These are phyloP conservation scores for Carapus acus DNA, from an alignment of 2,797 vertebrate genomes.

Conservation along the genomic window DNA sequence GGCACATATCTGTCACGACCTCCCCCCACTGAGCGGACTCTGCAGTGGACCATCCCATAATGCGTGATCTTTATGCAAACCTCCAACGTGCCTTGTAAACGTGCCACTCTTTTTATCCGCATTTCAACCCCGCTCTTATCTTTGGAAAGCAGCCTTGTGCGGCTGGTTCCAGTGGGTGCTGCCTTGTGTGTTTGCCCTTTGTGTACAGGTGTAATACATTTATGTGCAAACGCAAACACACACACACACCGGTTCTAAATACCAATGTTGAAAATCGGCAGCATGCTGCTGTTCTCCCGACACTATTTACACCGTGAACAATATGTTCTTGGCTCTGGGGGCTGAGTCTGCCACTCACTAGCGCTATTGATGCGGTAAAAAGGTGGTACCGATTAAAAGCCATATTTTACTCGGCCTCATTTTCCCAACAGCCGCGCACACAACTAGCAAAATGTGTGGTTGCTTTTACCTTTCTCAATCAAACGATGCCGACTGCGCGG, in stretches of 20 bases:
- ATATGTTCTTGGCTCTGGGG: neutral
- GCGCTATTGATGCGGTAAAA: neutral
- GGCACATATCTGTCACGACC: conserved; percentile 50
- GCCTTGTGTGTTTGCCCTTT: conserved; percentile 18
- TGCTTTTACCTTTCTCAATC: conserved; percentile 1
- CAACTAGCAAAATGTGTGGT: neutral
- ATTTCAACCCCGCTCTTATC: conserved; percentile 50
- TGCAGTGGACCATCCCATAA: conserved; percentile 56
- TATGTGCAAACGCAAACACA: neutral
- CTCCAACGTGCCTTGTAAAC: conserved; percentile 56
- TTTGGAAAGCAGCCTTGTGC: conserved; percentile 27
- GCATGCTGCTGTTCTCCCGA: conserved; percentile 7
- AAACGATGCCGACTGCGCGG: neutral
- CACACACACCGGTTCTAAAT: conserved; percentile 1
- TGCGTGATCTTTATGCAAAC: conserved; percentile 62
- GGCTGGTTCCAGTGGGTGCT: conserved; percentile 14
- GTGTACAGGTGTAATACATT: conserved; percentile 6
- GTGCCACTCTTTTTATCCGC: conserved; percentile 53
- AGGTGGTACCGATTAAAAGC: neutral
- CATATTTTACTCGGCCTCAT: neutral
- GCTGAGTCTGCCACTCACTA: neutral
- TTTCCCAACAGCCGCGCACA: too few species aligned
- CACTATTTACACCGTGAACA: conserved; percentile 2
- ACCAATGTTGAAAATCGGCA: conserved; percentile 16
- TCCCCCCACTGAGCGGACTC: conserved; percentile 56